A percentile compares a stretch with the other conserved stretches of the same genome.
Evolutionary conservation across 2,113 vertebrate genomes (phyloP).

Genomic region (Chrysemys picta): DNA sequence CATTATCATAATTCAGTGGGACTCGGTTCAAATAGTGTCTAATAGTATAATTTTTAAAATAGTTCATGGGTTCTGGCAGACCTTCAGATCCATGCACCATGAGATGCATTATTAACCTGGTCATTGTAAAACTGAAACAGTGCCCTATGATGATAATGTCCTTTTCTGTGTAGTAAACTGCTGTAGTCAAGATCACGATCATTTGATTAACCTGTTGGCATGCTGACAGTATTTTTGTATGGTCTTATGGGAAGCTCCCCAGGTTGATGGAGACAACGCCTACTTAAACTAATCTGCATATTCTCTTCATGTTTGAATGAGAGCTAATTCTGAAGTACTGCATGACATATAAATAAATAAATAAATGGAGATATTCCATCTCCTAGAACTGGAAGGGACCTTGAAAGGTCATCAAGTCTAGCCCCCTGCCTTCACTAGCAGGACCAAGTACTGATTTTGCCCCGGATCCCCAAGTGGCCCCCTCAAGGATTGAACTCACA

Average conservation of each 20-base stretch:
- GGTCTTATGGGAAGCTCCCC: not conserved
- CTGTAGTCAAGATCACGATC: not conserved
- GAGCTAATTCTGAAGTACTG: not conserved
- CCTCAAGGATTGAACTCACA: no score
- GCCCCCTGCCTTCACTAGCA: no score
- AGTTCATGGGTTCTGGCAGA: not conserved
- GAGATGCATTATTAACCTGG: slow-evolving; percentile 1
- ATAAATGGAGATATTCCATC: no score
- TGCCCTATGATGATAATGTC: not conserved
- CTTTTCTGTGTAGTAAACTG: not conserved
- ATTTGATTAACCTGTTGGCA: not conserved
- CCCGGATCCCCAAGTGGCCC: no score
- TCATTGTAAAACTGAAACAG: slow-evolving; percentile 16
- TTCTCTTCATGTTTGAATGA: not conserved
- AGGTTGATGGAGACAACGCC: not conserved
- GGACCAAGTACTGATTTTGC: no score
- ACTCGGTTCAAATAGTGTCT: not conserved
- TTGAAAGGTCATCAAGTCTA: no score
- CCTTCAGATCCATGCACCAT: not conserved
- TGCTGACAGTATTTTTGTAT: not conserved
- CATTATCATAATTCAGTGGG: not conserved
- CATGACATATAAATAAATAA: not conserved
- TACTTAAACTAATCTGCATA: not conserved
- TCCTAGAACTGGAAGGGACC: no score
- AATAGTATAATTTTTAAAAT: not conserved